Base-by-base conservation (phyloP, 2,113 vertebrate species). In the Tenebrosternarchus preto region DNA sequence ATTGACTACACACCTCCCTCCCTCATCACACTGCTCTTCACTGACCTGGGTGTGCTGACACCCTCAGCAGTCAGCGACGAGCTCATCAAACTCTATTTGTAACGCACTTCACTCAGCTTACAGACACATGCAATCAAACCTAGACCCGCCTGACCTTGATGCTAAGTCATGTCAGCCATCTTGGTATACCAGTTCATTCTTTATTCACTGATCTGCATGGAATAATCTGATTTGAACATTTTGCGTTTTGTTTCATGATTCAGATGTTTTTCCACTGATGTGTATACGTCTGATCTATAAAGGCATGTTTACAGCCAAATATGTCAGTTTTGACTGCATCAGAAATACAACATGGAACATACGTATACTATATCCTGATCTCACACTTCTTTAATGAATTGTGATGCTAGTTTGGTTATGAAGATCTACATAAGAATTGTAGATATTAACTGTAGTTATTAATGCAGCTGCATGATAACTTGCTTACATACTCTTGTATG, bases 61-160 rank as follows among this genome's bases (percentile, higher is more conserved):
- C 98, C 98, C 0, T 99, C 98, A 0, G 97, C 97, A 0, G 96
- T 99, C 85, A 99, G 98, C 0, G 98, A 99, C 0, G 98, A 99
- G 87, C 95, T 99, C 82, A 99, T 99, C 88, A 99, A 99, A 88
- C 94, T 99, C 22, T 99, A 99, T 80, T 93, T 99, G 83, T 99
- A 92, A 91, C 43, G 4, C 8, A 46, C 8, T 69, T 19, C 2
- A 20, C 20, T 29, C 1, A 2, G 19, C 29, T 73, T n/a, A n/a
- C 43, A 55, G 60, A 56, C 67, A 82, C 61, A 11, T 12, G 15
- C 77, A 67, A 25, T 59, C 63, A 76, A 4, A 50, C 36, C 36
- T 61, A 50, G 39, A 56, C 20, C 46, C 69, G 36, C 46, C 70
- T 73, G 70, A 80, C 27, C 43, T 55, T 27, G 25, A 79, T 73